phyloP scores from a whole-genome alignment of 1,140 invertebrate species.

The Nephila pilipes region DNA sequence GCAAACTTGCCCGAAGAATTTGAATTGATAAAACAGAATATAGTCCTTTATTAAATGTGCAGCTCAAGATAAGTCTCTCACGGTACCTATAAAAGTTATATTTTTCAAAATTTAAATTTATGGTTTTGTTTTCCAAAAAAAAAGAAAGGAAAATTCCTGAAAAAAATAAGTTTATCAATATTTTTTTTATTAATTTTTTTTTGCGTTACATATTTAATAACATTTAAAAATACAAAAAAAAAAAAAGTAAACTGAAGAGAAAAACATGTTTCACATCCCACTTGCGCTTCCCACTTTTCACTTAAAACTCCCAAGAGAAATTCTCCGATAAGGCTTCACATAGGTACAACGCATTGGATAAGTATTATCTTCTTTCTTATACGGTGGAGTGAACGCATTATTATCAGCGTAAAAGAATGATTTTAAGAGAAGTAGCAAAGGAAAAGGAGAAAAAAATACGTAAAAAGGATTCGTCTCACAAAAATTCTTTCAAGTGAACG shows the following conservation, averaged over 20 bases:
- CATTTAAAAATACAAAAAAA: not conserved
- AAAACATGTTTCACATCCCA: slow-evolving; percentile 30
- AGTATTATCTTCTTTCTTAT: slow-evolving; percentile 43
- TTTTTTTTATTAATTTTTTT: not conserved
- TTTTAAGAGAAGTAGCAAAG: slow-evolving; percentile 42
- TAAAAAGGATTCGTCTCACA: slow-evolving; percentile 44
- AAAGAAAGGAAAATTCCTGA: no score
- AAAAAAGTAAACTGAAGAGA: not conserved
- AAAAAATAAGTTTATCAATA: no score
- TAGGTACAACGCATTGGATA: slow-evolving; percentile 9
- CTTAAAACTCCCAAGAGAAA: slow-evolving; percentile 17
- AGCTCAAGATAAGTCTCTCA: no score
- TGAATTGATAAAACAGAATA: no score
- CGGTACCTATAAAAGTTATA: no score
- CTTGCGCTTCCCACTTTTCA: not conserved
- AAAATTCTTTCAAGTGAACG: slow-evolving; percentile 48
- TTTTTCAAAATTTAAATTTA: no score
- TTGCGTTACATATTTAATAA: slow-evolving; percentile 3
- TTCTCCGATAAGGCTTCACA: slow-evolving; percentile 20
- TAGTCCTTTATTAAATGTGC: no score
- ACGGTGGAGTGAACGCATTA: slow-evolving; percentile 43
- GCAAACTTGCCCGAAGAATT: no score
- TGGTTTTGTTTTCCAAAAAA: no score
- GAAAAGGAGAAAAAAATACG: slow-evolving; percentile 30
- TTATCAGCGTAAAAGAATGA: slow-evolving; percentile 63